Evolutionary conservation across 2,888 invertebrate species (phyloP).

Genomic region (Laothoe populi): DNA sequence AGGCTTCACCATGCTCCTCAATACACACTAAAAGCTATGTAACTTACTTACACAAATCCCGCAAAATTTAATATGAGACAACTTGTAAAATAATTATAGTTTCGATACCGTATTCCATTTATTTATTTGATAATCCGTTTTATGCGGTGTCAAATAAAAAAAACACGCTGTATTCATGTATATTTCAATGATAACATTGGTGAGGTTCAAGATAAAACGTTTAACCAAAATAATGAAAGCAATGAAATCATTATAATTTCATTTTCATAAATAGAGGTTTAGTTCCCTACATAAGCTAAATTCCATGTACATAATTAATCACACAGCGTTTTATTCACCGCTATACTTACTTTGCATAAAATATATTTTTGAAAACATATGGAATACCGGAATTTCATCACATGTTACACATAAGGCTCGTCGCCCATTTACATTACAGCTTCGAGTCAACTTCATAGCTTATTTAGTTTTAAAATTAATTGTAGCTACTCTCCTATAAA

Average conservation of each 20-base stretch:
- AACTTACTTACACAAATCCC: slow-evolving; percentile 78
- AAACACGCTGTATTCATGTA: neutral
- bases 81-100: neutral
- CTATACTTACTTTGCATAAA: slow-evolving; percentile 35
- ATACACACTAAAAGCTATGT: slow-evolving; percentile 77
- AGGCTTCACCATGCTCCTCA: slow-evolving; percentile 77
- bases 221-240: neutral
- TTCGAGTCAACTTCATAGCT: neutral
- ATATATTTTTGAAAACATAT: neutral
- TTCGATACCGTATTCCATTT: neutral
- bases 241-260: neutral
- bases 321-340: slow-evolving; percentile 47
- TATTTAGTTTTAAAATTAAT: neutral
- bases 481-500: neutral
- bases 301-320: slow-evolving; percentile 26
- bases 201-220: neutral
- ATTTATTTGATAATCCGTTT: neutral
- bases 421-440: neutral
- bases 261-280: neutral
- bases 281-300: neutral
- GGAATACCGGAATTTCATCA: no score
- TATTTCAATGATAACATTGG: neutral
- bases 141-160: neutral
- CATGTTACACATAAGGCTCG: neutral
- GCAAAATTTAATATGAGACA: slow-evolving; percentile 40